Percentiles rank a stretch among this genome's conserved stretches.
Evolutionary conservation across 2,113 vertebrate genomes (phyloP).

Genomic region (Henicopernis longicauda): DNA sequence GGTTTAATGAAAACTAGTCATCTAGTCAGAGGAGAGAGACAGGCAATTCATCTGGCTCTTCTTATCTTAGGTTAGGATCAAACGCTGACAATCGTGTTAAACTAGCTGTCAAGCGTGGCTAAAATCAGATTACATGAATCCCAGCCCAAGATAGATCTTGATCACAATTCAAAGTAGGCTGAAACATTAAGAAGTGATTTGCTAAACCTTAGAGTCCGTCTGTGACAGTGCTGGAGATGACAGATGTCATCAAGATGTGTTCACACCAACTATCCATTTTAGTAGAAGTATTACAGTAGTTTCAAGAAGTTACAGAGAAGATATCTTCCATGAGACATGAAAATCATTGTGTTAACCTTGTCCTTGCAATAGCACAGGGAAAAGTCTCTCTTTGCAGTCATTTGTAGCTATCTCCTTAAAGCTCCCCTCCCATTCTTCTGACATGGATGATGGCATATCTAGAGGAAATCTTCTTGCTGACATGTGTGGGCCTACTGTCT

Average conservation of each 20-base stretch:
- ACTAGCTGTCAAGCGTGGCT: neutral
- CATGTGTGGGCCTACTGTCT: conserved; percentile 61
- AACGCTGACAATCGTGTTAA: neutral
- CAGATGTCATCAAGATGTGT: neutral
- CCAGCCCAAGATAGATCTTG: neutral
- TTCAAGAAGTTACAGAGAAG: neutral
- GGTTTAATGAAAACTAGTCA: neutral
- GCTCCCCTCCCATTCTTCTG: neutral
- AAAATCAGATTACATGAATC: neutral
- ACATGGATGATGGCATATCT: conserved; percentile 5
- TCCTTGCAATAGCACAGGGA: neutral
- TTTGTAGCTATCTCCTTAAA: neutral
- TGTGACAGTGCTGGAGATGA: neutral
- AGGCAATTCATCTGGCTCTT: neutral
- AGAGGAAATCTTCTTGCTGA: conserved; percentile 34
- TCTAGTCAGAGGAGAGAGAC: neutral
- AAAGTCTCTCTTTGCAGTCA: neutral
- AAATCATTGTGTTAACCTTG: neutral
- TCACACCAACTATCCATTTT: neutral
- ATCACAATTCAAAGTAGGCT: neutral
- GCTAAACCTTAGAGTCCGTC: neutral
- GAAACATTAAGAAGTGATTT: neutral
- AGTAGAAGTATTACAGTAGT: neutral
- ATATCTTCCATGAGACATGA: neutral
- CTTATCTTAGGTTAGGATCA: neutral